Conservation (phyloP, 2,888 invertebrate genomes). For the Diloba caeruleocephala region DNA sequence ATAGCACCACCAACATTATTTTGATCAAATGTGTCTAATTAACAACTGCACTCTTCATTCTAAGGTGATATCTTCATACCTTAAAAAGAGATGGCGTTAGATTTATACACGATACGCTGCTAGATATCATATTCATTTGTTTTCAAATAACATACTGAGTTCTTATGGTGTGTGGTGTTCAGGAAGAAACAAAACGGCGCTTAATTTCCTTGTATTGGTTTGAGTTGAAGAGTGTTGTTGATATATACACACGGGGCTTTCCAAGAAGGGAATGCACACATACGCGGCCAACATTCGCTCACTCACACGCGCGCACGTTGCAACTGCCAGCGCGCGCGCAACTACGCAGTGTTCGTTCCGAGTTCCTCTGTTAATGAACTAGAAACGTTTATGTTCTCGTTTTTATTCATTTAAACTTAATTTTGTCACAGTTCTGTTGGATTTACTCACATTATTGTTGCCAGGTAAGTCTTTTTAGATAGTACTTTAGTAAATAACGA, state of each 20-base stretch:
- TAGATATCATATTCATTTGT: not conserved
- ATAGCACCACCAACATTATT: constrained; percentile 13
- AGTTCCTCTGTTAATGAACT: constrained; percentile 19
- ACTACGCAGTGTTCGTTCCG: constrained; percentile 36
- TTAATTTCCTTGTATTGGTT: constrained; percentile 47
- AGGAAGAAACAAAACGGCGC: constrained; percentile 14
- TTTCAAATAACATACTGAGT: not conserved
- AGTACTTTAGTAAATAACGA: not conserved
- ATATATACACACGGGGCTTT: constrained; percentile 56
- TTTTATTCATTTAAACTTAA: constrained; percentile 12
- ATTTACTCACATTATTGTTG: constrained; percentile 12
- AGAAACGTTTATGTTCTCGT: constrained; percentile 7
- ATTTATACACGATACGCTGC: not conserved
- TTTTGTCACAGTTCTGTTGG: constrained; percentile 28
- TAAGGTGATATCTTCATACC: constrained; percentile 1
- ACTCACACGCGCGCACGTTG: constrained; percentile 37
- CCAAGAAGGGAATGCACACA: constrained; percentile 58
- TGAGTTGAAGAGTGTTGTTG: constrained; percentile 12
- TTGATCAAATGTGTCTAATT: constrained; percentile 16
- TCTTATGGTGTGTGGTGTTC: not conserved
- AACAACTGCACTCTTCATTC: constrained; percentile 7
- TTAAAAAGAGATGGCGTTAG: not conserved
- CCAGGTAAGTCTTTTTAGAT: constrained; percentile 27
- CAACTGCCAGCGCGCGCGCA: constrained; percentile 39
- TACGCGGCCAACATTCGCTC: constrained; percentile 20